These are phyloP conservation scores for Panzeria rudis DNA, from an alignment of 2,888 invertebrate species.

Conservation along the genomic window DNA sequence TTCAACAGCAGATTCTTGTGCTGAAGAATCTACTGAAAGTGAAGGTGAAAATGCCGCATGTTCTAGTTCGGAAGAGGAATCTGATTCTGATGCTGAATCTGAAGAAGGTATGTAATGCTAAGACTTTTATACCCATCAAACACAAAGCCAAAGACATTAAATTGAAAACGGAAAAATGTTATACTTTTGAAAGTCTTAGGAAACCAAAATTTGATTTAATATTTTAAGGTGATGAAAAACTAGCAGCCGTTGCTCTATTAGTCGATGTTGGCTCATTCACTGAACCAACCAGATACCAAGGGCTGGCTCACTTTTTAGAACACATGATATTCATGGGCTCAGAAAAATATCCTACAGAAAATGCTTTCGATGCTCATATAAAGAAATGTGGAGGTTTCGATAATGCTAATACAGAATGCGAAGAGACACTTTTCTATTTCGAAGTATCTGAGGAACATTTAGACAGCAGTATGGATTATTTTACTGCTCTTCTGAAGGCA, in stretches of 20 bases:
- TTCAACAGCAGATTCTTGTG: slow-evolving; percentile 76
- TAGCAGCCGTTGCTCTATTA: slow-evolving; percentile 90
- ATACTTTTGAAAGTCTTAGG: too few relatives aligned
- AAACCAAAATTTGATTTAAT: neutral
- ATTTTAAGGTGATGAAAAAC: slow-evolving; percentile 79
- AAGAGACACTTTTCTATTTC: slow-evolving; percentile 94
- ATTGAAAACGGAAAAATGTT: too few relatives aligned
- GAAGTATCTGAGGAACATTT: slow-evolving; percentile 93
- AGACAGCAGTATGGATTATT: slow-evolving; percentile 90
- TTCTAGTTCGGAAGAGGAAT: slow-evolving; percentile 75
- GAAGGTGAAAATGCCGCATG: slow-evolving; percentile 74
- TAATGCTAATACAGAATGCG: slow-evolving; percentile 94
- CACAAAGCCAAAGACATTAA: too few relatives aligned
- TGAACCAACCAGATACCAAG: slow-evolving; percentile 91
- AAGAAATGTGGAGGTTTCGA: slow-evolving; percentile 93
- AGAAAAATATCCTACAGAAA: slow-evolving; percentile 93
- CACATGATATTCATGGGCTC: slow-evolving; percentile 98
- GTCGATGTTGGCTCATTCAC: slow-evolving; percentile 92
- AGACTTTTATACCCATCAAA: too few relatives aligned
- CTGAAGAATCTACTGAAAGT: slow-evolving; percentile 73
- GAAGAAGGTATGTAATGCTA: slow-evolving; percentile 75
- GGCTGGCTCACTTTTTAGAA: slow-evolving; percentile 93
- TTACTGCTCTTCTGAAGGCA: slow-evolving; percentile 94
- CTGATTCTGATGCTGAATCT: slow-evolving; percentile 72
- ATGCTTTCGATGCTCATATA: slow-evolving; percentile 92